Base-by-base conservation (phyloP, 2,888 invertebrate species). In the Lasioglossum morio region DNA sequence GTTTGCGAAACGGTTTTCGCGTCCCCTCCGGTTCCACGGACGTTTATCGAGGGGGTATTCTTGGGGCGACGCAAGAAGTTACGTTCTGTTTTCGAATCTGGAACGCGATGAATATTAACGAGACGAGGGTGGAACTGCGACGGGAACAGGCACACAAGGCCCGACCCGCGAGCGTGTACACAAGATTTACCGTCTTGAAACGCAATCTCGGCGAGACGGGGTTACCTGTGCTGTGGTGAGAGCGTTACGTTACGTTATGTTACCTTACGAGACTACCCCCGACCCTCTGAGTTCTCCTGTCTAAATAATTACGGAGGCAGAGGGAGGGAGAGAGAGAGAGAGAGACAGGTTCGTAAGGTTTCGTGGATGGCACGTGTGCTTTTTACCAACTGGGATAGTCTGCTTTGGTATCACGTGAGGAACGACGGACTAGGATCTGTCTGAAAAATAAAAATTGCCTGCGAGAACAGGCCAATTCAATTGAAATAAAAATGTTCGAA, bases 161-260 rank as follows among this genome's bases (percentile, higher is more conserved):
- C 19, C 66, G n/a, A 12, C 53, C 77, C 74, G 48, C 76, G 77
- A 82, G 70, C 77, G 82, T 86, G 85, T 85, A 80, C 86, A 75
- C 72, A 77, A 82, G 86, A 87, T 85, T 85, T 86, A 87, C 77
- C 86, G 82, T 85, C 86, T 86, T 87, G 82, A 87, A 87, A 86
- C 81, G 82, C 86, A 86, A 87, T 87, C 86, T 85, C 82, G 78
- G 81, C 66, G 81, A 69, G 86, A 85, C 74, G 80, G 57, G 57
- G 85, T 81, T 85, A 85, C 75, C 85, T 57, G 84, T 53, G 78
- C 85, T 57, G 84, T 53, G 78, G 75, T 12, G 83, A 57, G n/a
- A 70, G 48, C 43, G 60, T 73, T 77, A 82, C 78, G 72, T 72
- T 70, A 57, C 57, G 63, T 27, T 63, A 27, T 14, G 63, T 30